phyloP scores from a whole-genome alignment of 2,797 vertebrate species.

The Microcaecilia unicolor region DNA sequence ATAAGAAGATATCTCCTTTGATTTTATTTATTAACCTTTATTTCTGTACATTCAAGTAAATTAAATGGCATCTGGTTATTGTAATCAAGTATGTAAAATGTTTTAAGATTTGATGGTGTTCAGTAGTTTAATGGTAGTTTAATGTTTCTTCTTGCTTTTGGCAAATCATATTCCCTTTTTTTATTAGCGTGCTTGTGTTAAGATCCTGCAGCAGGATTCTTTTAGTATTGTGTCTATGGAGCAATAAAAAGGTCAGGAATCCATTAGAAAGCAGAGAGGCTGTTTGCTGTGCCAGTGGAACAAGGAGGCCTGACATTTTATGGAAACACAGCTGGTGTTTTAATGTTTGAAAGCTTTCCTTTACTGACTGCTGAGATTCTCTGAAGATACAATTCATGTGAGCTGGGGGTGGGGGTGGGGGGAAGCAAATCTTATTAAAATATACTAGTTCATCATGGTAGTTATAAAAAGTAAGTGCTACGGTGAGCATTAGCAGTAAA shows the following conservation, averaged over 20 bases:
- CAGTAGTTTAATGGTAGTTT: slow-evolving; percentile 4
- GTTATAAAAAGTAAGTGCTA: too few relatives aligned
- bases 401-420: too few relatives aligned
- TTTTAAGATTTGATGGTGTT: slow-evolving; percentile 1
- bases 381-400: slow-evolving; percentile 16
- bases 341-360: slow-evolving; percentile 40
- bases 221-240: slow-evolving; percentile 27
- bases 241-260: slow-evolving; percentile 48
- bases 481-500: too few relatives aligned
- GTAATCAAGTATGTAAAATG: too few relatives aligned
- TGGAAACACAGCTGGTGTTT: slow-evolving; percentile 40
- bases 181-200: slow-evolving; percentile 34
- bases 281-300: slow-evolving; percentile 39
- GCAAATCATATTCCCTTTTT: slow-evolving; percentile 11
- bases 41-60: too few relatives aligned
- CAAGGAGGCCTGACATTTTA: slow-evolving; percentile 35
- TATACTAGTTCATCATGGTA: too few relatives aligned
- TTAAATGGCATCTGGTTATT: too few relatives aligned
- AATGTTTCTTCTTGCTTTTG: slow-evolving; percentile 11
- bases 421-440: slow-evolving; percentile 10
- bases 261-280: slow-evolving; percentile 34
- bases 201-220: slow-evolving; percentile 37
- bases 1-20: too few relatives aligned
- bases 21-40: too few relatives aligned
- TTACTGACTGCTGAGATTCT: slow-evolving; percentile 28